Base-by-base conservation (phyloP, 2,113 vertebrate genomes). In the Ancistrus triradiatus region DNA sequence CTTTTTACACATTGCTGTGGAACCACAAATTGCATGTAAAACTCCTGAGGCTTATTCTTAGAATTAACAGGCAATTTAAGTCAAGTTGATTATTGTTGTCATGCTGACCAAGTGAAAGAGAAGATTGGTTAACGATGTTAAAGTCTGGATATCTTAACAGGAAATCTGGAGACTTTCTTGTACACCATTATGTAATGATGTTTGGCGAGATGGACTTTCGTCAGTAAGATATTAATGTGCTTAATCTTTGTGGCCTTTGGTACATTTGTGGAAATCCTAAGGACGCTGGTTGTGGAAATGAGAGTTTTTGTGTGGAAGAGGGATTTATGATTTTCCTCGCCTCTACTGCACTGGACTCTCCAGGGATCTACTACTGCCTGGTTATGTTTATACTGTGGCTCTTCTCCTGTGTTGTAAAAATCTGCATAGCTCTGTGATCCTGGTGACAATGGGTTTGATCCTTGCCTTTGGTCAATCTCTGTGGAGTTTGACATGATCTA, bases 301-400 rank as follows among this genome's bases (percentile, higher is more conserved):
- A n/a, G n/a, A n/a, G 37, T n/a, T 7, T 33, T 19, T 15, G 27
- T 44, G 7, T 59, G 47, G 47, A 38, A 44, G 52, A 42, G 55
- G 25, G 28, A 59, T 56, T 68, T 77, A 42, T 15, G 31, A 10
- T 33, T 33, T 33, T 33, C 10, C n/a, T n/a, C n/a, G n/a, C n/a
- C n/a, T n/a, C n/a, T n/a, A n/a, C n/a, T n/a, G n/a, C n/a, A n/a
- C n/a, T n/a, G n/a, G n/a, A n/a, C n/a, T n/a, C n/a, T n/a, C n/a
- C n/a, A n/a, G n/a, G n/a, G n/a, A n/a, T n/a, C n/a, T n/a, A n/a
- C n/a, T n/a, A n/a, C n/a, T n/a, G n/a, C n/a, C n/a, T n/a, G n/a
- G n/a, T n/a, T n/a, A n/a, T n/a, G n/a, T n/a, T n/a, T n/a, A n/a
- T n/a, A n/a, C n/a, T n/a, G n/a, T n/a, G n/a, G n/a, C n/a, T n/a